phyloP scores from a whole-genome alignment of 2,113 vertebrate species.

The Chaetura pelagica region DNA sequence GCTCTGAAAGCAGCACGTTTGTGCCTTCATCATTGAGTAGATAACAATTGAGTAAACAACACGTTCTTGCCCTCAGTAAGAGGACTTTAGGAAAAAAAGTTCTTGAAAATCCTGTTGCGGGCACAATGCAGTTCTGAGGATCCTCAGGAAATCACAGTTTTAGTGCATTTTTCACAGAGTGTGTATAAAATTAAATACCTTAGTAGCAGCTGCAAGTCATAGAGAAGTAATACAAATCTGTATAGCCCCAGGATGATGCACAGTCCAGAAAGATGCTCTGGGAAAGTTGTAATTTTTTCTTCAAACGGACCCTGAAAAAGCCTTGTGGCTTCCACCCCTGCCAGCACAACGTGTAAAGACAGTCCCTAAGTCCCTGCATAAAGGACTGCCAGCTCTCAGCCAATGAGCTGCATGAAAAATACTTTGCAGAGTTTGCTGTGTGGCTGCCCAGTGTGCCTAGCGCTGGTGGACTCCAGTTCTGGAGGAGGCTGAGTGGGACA shows the following conservation, averaged over 20 bases:
- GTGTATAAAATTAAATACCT: neutral
- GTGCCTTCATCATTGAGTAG: neutral
- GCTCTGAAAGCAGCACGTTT: accelerated
- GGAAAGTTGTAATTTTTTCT: neutral
- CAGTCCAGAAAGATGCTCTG: neutral
- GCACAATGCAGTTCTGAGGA: neutral
- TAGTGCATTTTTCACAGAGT: neutral
- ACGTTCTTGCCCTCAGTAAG: neutral
- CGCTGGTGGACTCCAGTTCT: neutral
- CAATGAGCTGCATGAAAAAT: neutral
- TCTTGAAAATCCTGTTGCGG: neutral
- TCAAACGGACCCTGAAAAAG: neutral
- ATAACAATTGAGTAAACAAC: neutral
- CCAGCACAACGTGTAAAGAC: neutral
- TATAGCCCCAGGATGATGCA: neutral
- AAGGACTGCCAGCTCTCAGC: neutral
- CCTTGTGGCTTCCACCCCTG: neutral
- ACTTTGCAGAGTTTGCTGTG: neutral
- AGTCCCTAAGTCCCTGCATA: accelerated
- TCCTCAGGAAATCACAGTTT: neutral
- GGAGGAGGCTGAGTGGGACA: neutral
- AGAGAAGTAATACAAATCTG: neutral
- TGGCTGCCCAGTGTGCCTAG: neutral
- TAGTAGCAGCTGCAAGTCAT: neutral
- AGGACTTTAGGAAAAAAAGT: neutral